Percentiles rank a stretch among this genome's conserved stretches.
These are phyloP conservation scores for Drosophila serrata DNA, from an alignment of 1,140 invertebrate genomes.

Conservation along the genomic window DNA sequence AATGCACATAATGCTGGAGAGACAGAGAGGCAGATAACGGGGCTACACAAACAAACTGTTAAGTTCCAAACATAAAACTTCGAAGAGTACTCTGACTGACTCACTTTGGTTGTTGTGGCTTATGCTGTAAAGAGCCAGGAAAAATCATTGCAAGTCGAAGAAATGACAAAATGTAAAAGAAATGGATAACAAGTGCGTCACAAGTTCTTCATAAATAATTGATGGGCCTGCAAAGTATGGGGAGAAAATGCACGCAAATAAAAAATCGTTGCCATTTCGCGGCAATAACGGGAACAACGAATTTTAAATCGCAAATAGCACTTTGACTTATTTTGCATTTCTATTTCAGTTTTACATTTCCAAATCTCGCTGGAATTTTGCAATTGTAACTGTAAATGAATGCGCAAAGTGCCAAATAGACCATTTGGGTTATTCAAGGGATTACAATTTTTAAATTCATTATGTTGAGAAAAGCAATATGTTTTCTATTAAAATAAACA, in stretches of 20 bases:
- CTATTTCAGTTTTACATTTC: neutral
- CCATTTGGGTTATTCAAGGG: too few species aligned
- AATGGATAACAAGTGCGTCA: slow-evolving; percentile 46
- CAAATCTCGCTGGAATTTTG: neutral
- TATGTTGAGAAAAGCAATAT: too few species aligned
- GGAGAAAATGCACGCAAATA: slow-evolving; percentile 4
- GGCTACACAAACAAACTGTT: slow-evolving; percentile 2
- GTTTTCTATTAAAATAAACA: too few species aligned
- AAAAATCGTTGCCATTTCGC: slow-evolving; percentile 7
- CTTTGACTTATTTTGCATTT: neutral
- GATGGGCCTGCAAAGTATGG: slow-evolving; percentile 4
- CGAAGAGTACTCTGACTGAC: neutral
- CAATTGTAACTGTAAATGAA: neutral
- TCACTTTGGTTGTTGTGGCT: neutral
- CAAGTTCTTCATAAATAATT: slow-evolving; percentile 44
- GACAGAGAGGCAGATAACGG: neutral
- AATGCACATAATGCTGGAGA: slow-evolving; percentile 24
- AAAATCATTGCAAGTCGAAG: neutral
- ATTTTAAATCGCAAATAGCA: neutral
- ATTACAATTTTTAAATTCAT: too few species aligned
- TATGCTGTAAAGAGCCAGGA: neutral
- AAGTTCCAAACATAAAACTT: neutral
- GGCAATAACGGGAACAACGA: slow-evolving; percentile 23
- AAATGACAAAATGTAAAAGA: neutral
- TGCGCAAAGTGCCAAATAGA: neutral